Evolutionary conservation across 2,113 vertebrate genomes (phyloP).

Genomic region (Lamprologus speciosus): DNA sequence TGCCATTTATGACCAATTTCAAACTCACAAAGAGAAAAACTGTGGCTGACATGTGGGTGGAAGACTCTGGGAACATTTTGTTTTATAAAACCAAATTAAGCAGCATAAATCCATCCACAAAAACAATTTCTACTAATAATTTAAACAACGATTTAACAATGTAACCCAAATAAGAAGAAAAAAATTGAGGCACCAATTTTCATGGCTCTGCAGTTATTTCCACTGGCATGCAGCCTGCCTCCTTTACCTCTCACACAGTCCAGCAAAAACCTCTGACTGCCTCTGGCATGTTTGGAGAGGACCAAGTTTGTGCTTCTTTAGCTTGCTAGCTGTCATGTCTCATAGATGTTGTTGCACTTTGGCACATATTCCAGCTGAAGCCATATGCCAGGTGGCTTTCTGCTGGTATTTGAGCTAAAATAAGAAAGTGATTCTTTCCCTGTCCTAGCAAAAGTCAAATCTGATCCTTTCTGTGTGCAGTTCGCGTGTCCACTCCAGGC

Average conservation of each 20-base stretch:
- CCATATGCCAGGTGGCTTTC: fast-evolving
- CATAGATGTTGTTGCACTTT: not conserved
- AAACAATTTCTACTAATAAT: not conserved
- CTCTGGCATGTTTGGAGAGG: fast-evolving
- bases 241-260: not conserved
- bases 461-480: not conserved
- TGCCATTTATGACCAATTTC: fast-evolving
- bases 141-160: not conserved
- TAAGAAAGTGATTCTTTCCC: not conserved
- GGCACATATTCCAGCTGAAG: not conserved
- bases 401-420: not conserved
- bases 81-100: not conserved
- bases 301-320: not conserved
- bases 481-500: not conserved
- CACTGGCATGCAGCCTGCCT: not conserved
- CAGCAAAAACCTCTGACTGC: not conserved
- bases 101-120: not conserved
- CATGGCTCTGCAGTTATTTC: fast-evolving
- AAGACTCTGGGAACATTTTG: not conserved
- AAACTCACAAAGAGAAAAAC: not conserved
- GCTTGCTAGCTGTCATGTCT: not conserved
- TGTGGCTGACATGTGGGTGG: not conserved
- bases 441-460: not conserved
- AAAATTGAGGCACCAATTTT: fast-evolving
- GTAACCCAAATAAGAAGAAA: not conserved